phyloP scores from a whole-genome alignment of 2,797 vertebrate genomes.

The Momotus momota region DNA sequence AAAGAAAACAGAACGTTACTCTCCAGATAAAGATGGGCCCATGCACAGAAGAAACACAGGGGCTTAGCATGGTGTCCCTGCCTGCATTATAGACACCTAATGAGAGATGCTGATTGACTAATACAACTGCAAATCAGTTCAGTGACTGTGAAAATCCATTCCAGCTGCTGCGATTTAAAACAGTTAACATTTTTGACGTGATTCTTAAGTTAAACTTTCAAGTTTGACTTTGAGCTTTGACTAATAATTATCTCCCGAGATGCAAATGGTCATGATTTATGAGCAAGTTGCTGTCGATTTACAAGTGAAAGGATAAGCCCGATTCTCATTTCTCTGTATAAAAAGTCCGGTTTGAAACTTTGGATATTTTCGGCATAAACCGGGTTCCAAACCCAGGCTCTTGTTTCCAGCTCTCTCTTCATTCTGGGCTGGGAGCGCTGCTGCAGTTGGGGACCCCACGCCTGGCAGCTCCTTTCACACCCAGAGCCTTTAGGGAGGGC shows the following conservation, averaged over 20 bases:
- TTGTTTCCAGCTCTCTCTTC: neutral
- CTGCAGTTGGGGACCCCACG: neutral
- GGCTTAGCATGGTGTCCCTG: neutral
- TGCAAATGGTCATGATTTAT: neutral
- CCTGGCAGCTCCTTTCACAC: neutral
- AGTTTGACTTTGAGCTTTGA: neutral
- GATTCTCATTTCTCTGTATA: neutral
- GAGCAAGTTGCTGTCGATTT: neutral
- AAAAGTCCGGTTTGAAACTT: neutral
- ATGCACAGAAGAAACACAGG: neutral
- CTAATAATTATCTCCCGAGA: neutral
- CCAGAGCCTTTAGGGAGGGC: neutral
- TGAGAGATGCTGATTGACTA: neutral
- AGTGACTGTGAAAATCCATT: neutral
- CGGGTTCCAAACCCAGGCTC: neutral
- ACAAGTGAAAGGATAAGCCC: neutral
- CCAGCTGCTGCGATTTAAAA: neutral
- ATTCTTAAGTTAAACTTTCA: neutral
- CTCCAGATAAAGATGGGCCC: conserved; percentile 37
- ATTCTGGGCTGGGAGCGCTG: accelerated
- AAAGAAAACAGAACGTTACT: conserved; percentile 7
- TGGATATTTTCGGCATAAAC: neutral
- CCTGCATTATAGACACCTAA: neutral
- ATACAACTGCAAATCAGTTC: conserved; percentile 10
- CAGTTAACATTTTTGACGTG: neutral